Evolutionary conservation across 2,113 vertebrate genomes (phyloP).

Genomic region (Poeciliopsis occidentalis): DNA sequence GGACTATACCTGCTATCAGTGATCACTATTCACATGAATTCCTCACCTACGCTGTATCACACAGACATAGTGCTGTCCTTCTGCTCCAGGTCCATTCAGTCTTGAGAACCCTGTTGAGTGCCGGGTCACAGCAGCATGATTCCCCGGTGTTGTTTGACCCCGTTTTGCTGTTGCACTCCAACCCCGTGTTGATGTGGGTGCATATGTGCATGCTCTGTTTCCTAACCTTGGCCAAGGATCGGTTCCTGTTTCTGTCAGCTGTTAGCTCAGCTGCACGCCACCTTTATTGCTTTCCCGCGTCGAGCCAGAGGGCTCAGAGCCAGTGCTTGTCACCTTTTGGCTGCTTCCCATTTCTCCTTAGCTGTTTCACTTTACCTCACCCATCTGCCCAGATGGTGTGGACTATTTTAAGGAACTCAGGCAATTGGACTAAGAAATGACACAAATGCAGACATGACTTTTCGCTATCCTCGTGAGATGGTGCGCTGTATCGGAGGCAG

Average conservation of each 20-base stretch:
- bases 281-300: constrained; percentile 56
- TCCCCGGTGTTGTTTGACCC: constrained; percentile 48
- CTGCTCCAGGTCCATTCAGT: constrained; percentile 31
- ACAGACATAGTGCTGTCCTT: constrained; percentile 3
- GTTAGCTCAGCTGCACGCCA: constrained; percentile 62
- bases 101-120: constrained; percentile 29
- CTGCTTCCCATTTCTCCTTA: constrained; percentile 36
- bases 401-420: constrained; percentile 4
- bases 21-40: constrained; percentile 23
- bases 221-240: constrained; percentile 69
- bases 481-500: constrained; percentile 3
- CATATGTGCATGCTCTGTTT: constrained; percentile 12
- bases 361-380: constrained; percentile 22
- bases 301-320: constrained; percentile 47
- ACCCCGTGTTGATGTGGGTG: background rate
- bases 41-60: background rate
- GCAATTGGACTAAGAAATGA: background rate
- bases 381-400: constrained; percentile 39
- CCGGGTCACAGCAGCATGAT: constrained; percentile 26
- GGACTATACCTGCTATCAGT: constrained; percentile 8
- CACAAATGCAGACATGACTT: background rate
- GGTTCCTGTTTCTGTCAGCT: constrained; percentile 72
- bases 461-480: background rate
- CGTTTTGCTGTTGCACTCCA: constrained; percentile 30
- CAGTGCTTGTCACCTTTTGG: constrained; percentile 41